phyloP scores from a whole-genome alignment of 2,888 invertebrate species.

The Pegoplata infirma region DNA sequence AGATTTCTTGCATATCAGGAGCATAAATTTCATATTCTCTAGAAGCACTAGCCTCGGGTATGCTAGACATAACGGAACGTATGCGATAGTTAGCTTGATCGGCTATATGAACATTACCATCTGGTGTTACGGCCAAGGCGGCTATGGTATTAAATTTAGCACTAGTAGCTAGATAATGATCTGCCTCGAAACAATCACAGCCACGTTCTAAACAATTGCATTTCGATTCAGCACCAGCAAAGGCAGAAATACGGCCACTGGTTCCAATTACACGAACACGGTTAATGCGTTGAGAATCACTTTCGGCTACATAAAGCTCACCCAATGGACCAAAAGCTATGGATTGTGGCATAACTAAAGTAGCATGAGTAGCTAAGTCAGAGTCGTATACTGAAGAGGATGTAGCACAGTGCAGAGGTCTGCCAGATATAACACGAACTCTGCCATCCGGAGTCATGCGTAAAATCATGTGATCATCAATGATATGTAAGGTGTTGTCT shows the following conservation, averaged over 20 bases:
- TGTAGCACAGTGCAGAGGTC: constrained; percentile 94
- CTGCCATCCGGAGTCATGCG: constrained; percentile 94
- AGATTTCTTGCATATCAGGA: constrained; percentile 96
- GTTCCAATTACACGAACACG: constrained; percentile 93
- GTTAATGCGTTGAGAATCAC: constrained; percentile 96
- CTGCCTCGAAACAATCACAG: constrained; percentile 95
- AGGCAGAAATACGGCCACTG: constrained; percentile 94
- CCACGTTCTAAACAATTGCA: constrained; percentile 95
- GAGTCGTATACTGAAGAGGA: constrained; percentile 88
- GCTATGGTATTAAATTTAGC: constrained; percentile 97
- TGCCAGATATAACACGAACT: constrained; percentile 94
- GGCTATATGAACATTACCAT: constrained; percentile 95
- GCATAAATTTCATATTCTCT: constrained; percentile 96
- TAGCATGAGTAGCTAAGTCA: constrained; percentile 93
- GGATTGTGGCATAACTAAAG: constrained; percentile 94
- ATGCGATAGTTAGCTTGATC: constrained; percentile 96
- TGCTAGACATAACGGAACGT: constrained; percentile 92
- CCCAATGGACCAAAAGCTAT: constrained; percentile 96
- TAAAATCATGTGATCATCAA: constrained; percentile 96
- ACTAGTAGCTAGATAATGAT: constrained; percentile 93
- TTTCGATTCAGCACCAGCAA: constrained; percentile 95
- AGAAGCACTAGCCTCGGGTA: constrained; percentile 89
- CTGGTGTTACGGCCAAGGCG: constrained; percentile 94
- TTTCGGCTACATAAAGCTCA: constrained; percentile 95
- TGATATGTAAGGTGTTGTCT: constrained; percentile 95